Evolutionary conservation across 2,888 invertebrate genomes (phyloP).

Genomic region (Nomada fabriciana): DNA sequence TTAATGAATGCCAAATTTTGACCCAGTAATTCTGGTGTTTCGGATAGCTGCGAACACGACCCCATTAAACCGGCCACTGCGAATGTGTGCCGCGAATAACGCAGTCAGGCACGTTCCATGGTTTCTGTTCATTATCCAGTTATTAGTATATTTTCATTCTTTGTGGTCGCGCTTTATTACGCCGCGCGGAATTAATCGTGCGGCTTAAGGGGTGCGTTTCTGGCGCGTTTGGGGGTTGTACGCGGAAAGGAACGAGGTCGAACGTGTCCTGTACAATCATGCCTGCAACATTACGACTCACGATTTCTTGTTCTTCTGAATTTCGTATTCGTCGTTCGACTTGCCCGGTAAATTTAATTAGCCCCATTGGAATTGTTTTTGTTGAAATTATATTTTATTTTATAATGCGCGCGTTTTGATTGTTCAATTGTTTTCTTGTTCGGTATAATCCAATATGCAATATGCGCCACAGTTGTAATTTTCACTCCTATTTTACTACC

Average conservation of each 20-base stretch:
- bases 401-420: no score
- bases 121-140: conserved; percentile 58
- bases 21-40: conserved; percentile 50
- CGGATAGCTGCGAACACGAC: not conserved
- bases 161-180: conserved; percentile 56
- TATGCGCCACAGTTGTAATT: no score
- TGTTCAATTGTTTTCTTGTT: no score
- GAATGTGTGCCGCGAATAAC: conserved; percentile 57
- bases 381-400: no score
- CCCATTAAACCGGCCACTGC: conserved; percentile 1
- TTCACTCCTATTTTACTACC: no score
- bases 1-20: conserved; percentile 65
- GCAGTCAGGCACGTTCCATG: conserved; percentile 53
- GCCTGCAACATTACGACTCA: not conserved
- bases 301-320: not conserved
- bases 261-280: conserved; percentile 4
- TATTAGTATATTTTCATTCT: conserved; percentile 71
- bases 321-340: conserved; percentile 6
- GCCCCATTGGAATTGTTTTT: no score
- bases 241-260: conserved; percentile 8
- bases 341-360: no score
- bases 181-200: conserved; percentile 55
- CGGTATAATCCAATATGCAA: no score
- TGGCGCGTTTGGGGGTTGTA: not conserved
- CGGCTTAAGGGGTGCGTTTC: conserved; percentile 15